Percentiles rank a stretch among this genome's conserved stretches.
These are phyloP conservation scores for Bungarus multicinctus DNA, from an alignment of 2,113 vertebrate genomes.

Conservation along the genomic window DNA sequence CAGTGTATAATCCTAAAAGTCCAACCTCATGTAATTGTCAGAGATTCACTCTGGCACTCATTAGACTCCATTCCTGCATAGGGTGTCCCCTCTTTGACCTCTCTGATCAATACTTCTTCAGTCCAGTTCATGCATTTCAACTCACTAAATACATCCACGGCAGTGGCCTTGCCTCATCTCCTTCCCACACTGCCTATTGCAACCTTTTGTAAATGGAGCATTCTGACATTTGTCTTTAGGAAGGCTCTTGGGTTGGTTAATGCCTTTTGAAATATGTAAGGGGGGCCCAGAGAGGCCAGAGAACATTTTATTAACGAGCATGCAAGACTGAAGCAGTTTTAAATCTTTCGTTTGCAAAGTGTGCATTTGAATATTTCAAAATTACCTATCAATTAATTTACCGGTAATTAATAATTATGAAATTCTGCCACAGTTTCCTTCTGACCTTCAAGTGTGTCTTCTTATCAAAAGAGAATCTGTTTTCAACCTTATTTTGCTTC, in stretches of 20 bases:
- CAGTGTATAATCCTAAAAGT: constrained; percentile 17
- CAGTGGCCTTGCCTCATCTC: background rate
- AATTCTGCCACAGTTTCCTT: background rate
- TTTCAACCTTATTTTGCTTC: background rate
- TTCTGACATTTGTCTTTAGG: constrained; percentile 11
- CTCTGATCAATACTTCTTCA: constrained; percentile 13
- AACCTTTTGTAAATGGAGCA: background rate
- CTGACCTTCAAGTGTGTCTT: background rate
- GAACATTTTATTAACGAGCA: constrained; percentile 28
- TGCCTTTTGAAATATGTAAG: constrained; percentile 22
- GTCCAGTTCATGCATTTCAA: constrained; percentile 23
- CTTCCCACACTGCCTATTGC: background rate
- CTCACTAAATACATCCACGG: constrained; percentile 2
- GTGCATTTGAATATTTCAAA: constrained; percentile 24
- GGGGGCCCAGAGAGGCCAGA: constrained; percentile 4
- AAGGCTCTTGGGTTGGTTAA: background rate
- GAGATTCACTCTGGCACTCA: constrained; percentile 1
- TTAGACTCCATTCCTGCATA: constrained; percentile 4
- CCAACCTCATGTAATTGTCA: background rate
- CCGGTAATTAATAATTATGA: background rate
- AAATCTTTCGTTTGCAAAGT: constrained; percentile 44
- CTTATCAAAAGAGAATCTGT: background rate
- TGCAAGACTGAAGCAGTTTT: constrained; percentile 27
- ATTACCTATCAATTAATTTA: constrained; percentile 40
- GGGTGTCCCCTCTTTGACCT: constrained; percentile 15